Conservation (phyloP, 2,888 invertebrate species). For the Cyaniris semiargus region DNA sequence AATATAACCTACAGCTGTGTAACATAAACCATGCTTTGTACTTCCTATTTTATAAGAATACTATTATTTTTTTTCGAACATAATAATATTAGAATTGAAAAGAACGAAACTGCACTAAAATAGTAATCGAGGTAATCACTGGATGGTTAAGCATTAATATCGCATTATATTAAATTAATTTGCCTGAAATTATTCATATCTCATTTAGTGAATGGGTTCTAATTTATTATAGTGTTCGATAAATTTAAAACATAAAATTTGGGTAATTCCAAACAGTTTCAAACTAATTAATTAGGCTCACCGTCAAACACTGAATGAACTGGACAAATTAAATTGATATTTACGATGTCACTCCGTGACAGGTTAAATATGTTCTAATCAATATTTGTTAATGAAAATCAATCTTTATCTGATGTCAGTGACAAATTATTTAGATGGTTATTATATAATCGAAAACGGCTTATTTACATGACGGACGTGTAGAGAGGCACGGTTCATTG, state of each 20-base stretch:
- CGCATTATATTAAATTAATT: neutral
- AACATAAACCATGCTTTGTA: too few species aligned
- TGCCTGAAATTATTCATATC: neutral
- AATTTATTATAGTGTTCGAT: conserved; percentile 18
- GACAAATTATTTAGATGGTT: too few species aligned
- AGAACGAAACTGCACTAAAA: neutral
- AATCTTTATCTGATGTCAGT: neutral
- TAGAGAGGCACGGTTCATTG: too few species aligned
- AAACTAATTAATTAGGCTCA: conserved; percentile 36
- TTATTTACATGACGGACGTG: too few species aligned
- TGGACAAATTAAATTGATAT: conserved; percentile 58
- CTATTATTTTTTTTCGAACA: too few species aligned
- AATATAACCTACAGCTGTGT: too few species aligned
- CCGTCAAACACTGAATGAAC: conserved; percentile 45
- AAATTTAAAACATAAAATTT: conserved; percentile 28
- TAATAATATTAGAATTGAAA: too few species aligned
- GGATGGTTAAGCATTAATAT: neutral
- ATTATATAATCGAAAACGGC: too few species aligned
- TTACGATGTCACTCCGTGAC: conserved; percentile 55
- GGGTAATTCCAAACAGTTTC: conserved; percentile 33
- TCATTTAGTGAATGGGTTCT: conserved; percentile 32
- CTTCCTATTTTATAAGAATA: neutral
- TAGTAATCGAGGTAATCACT: neutral
- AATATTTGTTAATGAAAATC: neutral
- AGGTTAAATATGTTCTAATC: conserved; percentile 44